These are phyloP conservation scores for Crotalus helleri DNA, from an alignment of 2,113 vertebrate species.

Conservation along the genomic window DNA sequence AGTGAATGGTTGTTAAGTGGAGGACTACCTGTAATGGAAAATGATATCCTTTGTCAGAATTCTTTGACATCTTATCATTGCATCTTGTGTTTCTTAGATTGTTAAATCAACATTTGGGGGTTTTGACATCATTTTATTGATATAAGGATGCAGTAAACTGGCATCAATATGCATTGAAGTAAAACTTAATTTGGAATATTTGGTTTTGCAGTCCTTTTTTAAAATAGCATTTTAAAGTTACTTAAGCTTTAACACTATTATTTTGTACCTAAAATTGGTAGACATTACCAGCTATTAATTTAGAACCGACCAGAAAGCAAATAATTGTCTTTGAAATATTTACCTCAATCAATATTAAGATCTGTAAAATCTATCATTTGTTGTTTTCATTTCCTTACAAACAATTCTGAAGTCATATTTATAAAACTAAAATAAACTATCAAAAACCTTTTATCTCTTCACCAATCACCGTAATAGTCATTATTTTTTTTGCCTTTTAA, in stretches of 20 bases:
- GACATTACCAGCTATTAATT: neutral
- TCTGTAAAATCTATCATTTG: conserved; percentile 6
- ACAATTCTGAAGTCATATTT: neutral
- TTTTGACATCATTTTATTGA: neutral
- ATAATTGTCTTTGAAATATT: neutral
- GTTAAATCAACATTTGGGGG: neutral
- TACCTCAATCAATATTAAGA: neutral
- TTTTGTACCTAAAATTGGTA: neutral
- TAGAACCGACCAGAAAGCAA: neutral
- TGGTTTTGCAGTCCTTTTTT: neutral
- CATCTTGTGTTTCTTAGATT: conserved; percentile 9
- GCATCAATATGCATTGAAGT: neutral
- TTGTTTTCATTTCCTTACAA: neutral
- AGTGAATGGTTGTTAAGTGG: neutral
- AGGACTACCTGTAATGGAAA: conserved; percentile 17
- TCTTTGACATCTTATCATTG: conserved; percentile 39
- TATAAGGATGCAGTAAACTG: neutral
- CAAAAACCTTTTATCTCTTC: neutral
- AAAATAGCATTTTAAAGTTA: neutral
- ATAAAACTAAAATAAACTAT: neutral
- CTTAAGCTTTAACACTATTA: neutral
- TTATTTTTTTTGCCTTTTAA: neutral
- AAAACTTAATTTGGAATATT: neutral
- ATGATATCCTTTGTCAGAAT: conserved; percentile 10
- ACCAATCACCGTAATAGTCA: neutral